These are phyloP conservation scores for Alcis repandata DNA, from an alignment of 2,888 invertebrate species.

Conservation along the genomic window DNA sequence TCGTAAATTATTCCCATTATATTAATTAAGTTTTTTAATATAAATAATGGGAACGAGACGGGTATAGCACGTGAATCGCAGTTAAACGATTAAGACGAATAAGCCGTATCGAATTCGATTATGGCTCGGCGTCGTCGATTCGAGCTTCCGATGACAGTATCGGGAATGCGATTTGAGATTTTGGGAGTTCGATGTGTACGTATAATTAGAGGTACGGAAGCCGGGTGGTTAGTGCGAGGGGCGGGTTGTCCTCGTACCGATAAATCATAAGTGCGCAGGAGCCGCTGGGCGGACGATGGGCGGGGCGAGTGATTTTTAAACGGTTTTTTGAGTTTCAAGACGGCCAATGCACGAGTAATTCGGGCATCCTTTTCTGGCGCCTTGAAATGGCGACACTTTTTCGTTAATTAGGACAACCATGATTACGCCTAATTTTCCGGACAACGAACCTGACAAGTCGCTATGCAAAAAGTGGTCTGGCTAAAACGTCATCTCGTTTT, in stretches of 20 bases:
- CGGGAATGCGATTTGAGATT: conserved; percentile 75
- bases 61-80: conserved; percentile 61
- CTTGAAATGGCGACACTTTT: conserved; percentile 79
- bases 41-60: conserved; percentile 52
- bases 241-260: conserved; percentile 82
- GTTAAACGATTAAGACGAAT: conserved; percentile 67
- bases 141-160: conserved; percentile 68
- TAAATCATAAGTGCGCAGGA: conserved; percentile 85
- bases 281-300: conserved; percentile 81
- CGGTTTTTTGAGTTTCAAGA: conserved; percentile 82
- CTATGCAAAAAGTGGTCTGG: conserved; percentile 38
- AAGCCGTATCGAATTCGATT: conserved; percentile 69
- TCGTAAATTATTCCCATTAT: conserved; percentile 38
- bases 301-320: conserved; percentile 85
- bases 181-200: conserved; percentile 72
- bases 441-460: conserved; percentile 57
- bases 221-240: conserved; percentile 80
- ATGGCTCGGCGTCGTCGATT: conserved; percentile 46
- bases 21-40: conserved; percentile 47
- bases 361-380: conserved; percentile 81
- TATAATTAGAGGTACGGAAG: conserved; percentile 83
- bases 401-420: conserved; percentile 83
- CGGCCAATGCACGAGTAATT: conserved; percentile 81
- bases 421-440: conserved; percentile 77
- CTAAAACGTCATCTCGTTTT: conserved; percentile 26